Percentiles rank a stretch among this genome's conserved stretches.
These are phyloP conservation scores for Sphyrna mokarran DNA, from an alignment of 2,113 vertebrate genomes.

Conservation along the genomic window DNA sequence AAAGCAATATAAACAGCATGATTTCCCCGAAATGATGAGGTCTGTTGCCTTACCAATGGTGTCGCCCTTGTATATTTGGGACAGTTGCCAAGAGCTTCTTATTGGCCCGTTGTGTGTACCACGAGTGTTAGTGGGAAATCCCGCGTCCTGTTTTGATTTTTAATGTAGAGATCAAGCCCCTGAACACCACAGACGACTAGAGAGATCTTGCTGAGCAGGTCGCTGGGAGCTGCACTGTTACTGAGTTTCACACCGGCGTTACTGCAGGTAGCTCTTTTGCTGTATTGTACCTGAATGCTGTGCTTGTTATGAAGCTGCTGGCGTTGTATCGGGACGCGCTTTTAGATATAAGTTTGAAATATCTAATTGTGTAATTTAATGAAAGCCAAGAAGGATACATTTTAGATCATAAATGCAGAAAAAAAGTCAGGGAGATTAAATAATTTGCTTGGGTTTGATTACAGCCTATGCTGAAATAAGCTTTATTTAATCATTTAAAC, in stretches of 20 bases:
- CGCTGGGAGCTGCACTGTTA: neutral
- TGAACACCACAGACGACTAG: neutral
- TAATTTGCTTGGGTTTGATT: neutral
- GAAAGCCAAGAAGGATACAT: neutral
- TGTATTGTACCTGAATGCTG: neutral
- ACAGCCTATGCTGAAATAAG: neutral
- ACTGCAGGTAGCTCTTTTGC: neutral
- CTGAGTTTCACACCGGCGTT: neutral
- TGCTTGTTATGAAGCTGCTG: neutral
- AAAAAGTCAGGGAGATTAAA: neutral
- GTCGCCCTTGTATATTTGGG: neutral
- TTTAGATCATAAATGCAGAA: neutral
- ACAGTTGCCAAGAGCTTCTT: neutral
- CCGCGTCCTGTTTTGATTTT: constrained; percentile 37
- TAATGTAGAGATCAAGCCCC: neutral
- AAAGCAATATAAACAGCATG: constrained; percentile 27
- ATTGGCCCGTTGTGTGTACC: neutral
- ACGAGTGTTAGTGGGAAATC: constrained; percentile 19
- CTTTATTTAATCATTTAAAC: neutral
- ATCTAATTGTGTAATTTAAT: neutral
- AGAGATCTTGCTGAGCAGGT: neutral
- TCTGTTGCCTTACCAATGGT: neutral
- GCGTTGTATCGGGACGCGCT: neutral
- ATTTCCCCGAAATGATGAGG: constrained; percentile 36
- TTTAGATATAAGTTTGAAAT: neutral